Conservation (phyloP, 2,888 invertebrate species). For the Drosophila limbata region DNA sequence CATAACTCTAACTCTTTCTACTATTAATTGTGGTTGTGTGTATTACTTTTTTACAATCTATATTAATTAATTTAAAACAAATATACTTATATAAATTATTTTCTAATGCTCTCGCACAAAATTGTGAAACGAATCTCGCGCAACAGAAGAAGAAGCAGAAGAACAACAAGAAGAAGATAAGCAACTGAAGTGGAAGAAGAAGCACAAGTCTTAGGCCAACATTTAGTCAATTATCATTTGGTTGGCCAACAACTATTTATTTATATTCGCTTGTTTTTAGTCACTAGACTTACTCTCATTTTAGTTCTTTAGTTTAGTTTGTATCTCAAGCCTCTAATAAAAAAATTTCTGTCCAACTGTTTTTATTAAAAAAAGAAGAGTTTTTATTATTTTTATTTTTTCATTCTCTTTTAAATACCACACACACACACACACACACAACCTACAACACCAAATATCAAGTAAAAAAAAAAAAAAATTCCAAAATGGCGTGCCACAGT, state of each 20-base stretch:
- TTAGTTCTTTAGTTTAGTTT: constrained; percentile 18
- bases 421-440: constrained; percentile 41
- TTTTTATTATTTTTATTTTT: neutral
- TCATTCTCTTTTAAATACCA: constrained; percentile 14
- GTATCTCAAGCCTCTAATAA: constrained; percentile 54
- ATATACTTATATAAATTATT: constrained; percentile 36
- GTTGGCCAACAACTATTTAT: constrained; percentile 55
- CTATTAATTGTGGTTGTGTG: constrained; percentile 77
- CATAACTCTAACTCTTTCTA: constrained; percentile 38
- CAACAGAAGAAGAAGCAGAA: constrained; percentile 30
- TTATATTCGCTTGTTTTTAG: constrained; percentile 60
- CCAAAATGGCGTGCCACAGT: constrained; percentile 41
- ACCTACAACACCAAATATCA: constrained; percentile 74
- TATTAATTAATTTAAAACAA: constrained; percentile 30
- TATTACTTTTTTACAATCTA: constrained; percentile 66
- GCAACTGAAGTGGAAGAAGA: constrained; percentile 11
- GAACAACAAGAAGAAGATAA: constrained; percentile 5
- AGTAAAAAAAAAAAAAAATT: constrained; percentile 34
- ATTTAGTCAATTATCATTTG: constrained; percentile 59
- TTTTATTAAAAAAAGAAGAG: constrained; percentile 6
- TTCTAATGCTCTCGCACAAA: constrained; percentile 64
- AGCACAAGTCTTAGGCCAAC: constrained; percentile 58
- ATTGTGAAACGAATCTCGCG: constrained; percentile 64
- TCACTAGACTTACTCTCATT: constrained; percentile 47
- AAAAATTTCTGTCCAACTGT: constrained; percentile 34